phyloP scores from a whole-genome alignment of 2,888 invertebrate species.

The Drosophila prolongata region DNA sequence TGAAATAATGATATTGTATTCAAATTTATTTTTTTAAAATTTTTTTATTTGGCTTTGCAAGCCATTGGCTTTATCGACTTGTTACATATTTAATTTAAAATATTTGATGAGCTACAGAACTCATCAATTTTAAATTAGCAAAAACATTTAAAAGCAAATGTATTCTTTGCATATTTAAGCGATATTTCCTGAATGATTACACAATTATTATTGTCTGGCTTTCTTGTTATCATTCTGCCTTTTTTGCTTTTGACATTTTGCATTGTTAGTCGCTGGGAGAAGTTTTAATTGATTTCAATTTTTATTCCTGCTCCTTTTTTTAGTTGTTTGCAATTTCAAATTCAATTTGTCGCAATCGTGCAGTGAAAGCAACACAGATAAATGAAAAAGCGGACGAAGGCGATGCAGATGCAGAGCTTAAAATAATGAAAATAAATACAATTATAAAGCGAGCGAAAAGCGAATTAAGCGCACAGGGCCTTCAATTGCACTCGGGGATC shows the following conservation, averaged over 20 bases:
- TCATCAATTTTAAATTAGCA: not conserved
- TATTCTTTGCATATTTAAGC: not conserved
- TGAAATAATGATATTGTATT: too few species aligned
- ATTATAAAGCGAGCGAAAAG: conserved; percentile 27
- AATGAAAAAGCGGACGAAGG: conserved; percentile 2
- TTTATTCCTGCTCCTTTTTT: not conserved
- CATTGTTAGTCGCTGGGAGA: conserved; percentile 11
- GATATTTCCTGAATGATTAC: conserved; percentile 6
- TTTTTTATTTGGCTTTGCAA: too few species aligned
- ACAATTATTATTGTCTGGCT: not conserved
- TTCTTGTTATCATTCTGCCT: not conserved
- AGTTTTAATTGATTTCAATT: conserved; percentile 31
- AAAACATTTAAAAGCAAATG: not conserved
- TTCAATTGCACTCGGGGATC: conserved; percentile 19
- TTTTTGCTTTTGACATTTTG: not conserved
- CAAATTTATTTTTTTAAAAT: too few species aligned
- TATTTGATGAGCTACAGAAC: not conserved
- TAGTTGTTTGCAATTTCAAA: conserved; percentile 21
- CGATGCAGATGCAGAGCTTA: conserved; percentile 23
- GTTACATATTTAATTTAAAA: not conserved
- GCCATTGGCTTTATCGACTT: not conserved
- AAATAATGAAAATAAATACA: conserved; percentile 46
- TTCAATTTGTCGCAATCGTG: conserved; percentile 35
- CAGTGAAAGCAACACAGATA: conserved; percentile 25
- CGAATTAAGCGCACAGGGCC: conserved; percentile 15